Evolutionary conservation across 2,113 vertebrate species (phyloP).

Genomic region (Vidua macroura): DNA sequence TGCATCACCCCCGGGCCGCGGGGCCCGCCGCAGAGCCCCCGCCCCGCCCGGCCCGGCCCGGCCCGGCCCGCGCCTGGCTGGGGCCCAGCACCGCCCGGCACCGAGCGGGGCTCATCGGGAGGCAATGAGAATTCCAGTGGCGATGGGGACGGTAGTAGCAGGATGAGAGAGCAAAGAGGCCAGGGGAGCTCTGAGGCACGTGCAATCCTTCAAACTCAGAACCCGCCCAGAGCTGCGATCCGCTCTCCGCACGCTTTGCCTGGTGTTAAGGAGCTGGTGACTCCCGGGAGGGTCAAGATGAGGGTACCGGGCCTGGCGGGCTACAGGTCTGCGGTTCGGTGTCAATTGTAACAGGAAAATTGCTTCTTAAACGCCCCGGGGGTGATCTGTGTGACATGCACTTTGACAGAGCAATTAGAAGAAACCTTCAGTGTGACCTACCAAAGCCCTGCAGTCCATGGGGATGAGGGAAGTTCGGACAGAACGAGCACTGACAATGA

Average conservation of each 20-base stretch:
- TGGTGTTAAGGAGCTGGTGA: too few relatives aligned
- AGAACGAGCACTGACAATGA: background rate
- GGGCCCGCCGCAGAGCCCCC: background rate
- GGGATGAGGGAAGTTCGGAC: too few relatives aligned
- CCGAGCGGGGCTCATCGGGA: background rate
- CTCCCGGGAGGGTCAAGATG: background rate
- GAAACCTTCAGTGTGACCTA: background rate
- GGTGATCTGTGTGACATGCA: background rate
- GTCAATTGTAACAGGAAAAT: background rate
- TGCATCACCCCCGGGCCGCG: background rate
- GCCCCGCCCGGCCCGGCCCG: background rate
- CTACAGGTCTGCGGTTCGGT: fast-evolving
- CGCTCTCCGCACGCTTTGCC: fast-evolving
- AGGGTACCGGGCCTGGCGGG: background rate
- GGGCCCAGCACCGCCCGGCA: background rate
- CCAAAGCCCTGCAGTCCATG: background rate
- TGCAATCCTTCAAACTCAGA: fast-evolving
- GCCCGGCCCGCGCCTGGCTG: too few relatives aligned
- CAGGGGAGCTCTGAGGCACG: fast-evolving
- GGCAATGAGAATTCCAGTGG: background rate
- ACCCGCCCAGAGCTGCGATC: fast-evolving
- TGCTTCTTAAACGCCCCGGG: background rate
- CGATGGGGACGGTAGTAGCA: background rate
- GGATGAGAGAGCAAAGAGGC: background rate
- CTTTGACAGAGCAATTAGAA: background rate